Conservation (phyloP, 2,797 vertebrate species). For the Pangasius djambal region DNA sequence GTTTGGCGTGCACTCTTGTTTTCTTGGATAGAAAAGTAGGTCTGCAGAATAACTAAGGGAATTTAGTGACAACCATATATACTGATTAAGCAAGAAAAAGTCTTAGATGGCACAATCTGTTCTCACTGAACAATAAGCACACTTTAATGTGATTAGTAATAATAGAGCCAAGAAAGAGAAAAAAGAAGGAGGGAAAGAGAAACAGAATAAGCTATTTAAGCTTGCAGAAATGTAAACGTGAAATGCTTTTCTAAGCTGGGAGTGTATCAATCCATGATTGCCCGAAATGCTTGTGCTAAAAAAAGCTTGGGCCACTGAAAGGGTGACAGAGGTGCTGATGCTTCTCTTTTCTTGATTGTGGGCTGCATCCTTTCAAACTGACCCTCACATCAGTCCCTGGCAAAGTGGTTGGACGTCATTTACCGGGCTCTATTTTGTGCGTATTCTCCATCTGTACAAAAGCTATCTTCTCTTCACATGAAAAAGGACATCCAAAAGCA, state of each 20-base stretch:
- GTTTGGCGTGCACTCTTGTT: background rate
- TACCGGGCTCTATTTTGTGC: conserved; percentile 58
- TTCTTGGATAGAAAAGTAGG: background rate
- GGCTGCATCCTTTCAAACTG: conserved; percentile 59
- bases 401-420: conserved; percentile 62
- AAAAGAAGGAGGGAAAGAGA: conserved; percentile 49
- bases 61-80: conserved; percentile 23
- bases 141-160: conserved; percentile 16
- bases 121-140: conserved; percentile 10
- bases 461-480: conserved; percentile 41
- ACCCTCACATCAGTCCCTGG: conserved; percentile 54
- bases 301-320: conserved; percentile 61
- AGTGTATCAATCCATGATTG: conserved; percentile 46
- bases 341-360: conserved; percentile 62
- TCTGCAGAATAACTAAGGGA: conserved; percentile 19
- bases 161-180: conserved; percentile 14
- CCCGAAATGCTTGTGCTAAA: conserved; percentile 70
- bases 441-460: conserved; percentile 61
- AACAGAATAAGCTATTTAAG: conserved; percentile 64
- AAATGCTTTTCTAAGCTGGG: conserved; percentile 51
- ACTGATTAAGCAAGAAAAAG: conserved; percentile 23
- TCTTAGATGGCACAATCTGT: conserved; percentile 14
- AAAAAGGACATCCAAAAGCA: conserved; percentile 44
- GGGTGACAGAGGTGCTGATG: conserved; percentile 69
- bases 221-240: conserved; percentile 63